These are phyloP conservation scores for Takifugu flavidus DNA, from an alignment of 2,113 vertebrate species.

Conservation along the genomic window DNA sequence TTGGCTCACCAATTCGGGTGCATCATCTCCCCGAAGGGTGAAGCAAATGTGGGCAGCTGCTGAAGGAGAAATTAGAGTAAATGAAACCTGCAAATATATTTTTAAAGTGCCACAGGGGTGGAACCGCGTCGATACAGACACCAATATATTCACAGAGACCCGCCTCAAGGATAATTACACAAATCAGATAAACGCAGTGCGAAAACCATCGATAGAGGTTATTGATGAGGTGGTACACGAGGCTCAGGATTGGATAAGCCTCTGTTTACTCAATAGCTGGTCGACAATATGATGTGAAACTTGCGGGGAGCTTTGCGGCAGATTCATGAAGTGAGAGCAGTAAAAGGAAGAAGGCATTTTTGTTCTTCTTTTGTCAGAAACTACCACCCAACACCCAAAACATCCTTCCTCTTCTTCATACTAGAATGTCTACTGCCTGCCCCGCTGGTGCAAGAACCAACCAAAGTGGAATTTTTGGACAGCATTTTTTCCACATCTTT, in stretches of 20 bases:
- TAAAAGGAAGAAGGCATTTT: background rate
- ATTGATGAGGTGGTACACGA: constrained; percentile 78
- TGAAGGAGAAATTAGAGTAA: constrained; percentile 17
- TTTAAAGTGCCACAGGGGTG: constrained; percentile 23
- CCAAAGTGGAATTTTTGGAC: constrained; percentile 17
- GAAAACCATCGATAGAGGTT: constrained; percentile 77
- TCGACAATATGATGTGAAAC: constrained; percentile 54
- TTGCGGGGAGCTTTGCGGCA: constrained; percentile 36
- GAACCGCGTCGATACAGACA: constrained; percentile 26
- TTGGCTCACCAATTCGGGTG: background rate
- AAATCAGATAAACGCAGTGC: constrained; percentile 75
- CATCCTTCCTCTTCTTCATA: constrained; percentile 16
- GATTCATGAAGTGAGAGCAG: constrained; percentile 12
- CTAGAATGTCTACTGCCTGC: constrained; percentile 53
- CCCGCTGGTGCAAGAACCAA: constrained; percentile 35
- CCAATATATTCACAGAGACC: constrained; percentile 66
- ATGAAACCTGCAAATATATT: constrained; percentile 1
- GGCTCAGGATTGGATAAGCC: constrained; percentile 69
- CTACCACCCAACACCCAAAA: constrained; percentile 27
- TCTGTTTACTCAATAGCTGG: constrained; percentile 58
- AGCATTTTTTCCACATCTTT: constrained; percentile 13
- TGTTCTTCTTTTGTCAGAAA: constrained; percentile 15
- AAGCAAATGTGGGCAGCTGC: constrained; percentile 6
- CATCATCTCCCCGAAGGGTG: background rate
- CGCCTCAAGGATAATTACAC: constrained; percentile 73